Evolutionary conservation across 2,888 invertebrate genomes (phyloP).

Genomic region (Andricus curvator): DNA sequence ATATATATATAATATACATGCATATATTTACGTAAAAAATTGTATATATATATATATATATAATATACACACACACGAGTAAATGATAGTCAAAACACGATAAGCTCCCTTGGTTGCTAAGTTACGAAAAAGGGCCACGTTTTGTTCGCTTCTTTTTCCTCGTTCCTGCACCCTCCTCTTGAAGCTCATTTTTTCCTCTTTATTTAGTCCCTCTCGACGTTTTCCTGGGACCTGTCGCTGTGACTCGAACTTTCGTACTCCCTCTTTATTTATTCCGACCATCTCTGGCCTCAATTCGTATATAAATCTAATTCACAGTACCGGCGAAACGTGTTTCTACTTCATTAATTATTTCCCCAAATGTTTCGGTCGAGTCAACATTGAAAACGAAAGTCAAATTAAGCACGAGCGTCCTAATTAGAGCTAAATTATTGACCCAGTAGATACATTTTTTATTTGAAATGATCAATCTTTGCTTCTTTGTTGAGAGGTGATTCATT

Average conservation of each 20-base stretch:
- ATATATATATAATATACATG: background rate
- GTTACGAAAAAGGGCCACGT: background rate
- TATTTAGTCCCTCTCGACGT: constrained; percentile 1
- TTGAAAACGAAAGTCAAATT: constrained; percentile 7
- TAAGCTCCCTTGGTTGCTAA: background rate
- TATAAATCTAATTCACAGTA: background rate
- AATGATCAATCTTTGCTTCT: background rate
- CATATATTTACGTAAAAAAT: too few species aligned
- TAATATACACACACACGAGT: too few species aligned
- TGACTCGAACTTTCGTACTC: background rate
- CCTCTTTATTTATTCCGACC: constrained; percentile 1
- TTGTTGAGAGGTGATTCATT: background rate
- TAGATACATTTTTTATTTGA: background rate
- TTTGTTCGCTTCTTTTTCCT: background rate
- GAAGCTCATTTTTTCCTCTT: background rate
- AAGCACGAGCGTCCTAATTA: background rate
- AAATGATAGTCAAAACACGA: constrained; percentile 1
- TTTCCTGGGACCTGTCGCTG: background rate
- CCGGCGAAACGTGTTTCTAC: constrained; percentile 7
- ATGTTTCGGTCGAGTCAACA: background rate
- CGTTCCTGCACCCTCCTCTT: background rate
- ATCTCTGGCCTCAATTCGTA: background rate
- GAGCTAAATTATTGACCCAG: background rate
- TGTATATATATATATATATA: background rate
- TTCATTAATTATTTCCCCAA: background rate